These are phyloP conservation scores for Monopterus albus DNA, from an alignment of 2,113 vertebrate species.

Conservation along the genomic window DNA sequence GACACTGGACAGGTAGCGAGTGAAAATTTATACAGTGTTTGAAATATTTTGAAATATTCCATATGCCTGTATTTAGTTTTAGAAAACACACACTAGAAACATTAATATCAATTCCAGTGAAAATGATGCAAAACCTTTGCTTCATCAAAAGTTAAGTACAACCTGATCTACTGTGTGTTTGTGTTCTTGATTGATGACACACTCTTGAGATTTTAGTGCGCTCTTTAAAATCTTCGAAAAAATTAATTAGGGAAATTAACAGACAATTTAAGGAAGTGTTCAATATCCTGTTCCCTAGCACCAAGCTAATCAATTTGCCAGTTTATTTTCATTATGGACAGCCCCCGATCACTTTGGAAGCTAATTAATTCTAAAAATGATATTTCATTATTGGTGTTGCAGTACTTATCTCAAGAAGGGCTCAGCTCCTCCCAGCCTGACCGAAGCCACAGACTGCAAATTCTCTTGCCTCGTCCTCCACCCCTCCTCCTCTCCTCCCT, in stretches of 20 bases:
- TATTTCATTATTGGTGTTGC: slow-evolving; percentile 78
- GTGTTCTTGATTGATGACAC: not conserved
- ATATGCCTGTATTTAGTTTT: not conserved
- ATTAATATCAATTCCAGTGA: not conserved
- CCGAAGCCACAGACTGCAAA: slow-evolving; percentile 63
- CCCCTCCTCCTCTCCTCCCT: slow-evolving; percentile 82
- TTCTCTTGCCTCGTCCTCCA: slow-evolving; percentile 53
- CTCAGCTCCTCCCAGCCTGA: slow-evolving; percentile 68
- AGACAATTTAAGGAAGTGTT: slow-evolving; percentile 67
- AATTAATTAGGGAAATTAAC: slow-evolving; percentile 72
- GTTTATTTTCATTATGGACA: slow-evolving; percentile 78
- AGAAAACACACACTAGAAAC: too few relatives aligned
- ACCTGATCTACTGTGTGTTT: not conserved
- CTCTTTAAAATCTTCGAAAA: slow-evolving; percentile 24
- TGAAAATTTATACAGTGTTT: not conserved
- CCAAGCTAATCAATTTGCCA: slow-evolving; percentile 73
- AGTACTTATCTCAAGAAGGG: slow-evolving; percentile 40
- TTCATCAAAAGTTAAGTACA: not conserved
- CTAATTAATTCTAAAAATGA: slow-evolving; percentile 79
- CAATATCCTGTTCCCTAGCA: slow-evolving; percentile 63
- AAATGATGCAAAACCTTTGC: not conserved
- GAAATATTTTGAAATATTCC: slow-evolving; percentile 40
- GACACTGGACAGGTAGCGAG: not conserved
- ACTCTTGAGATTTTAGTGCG: slow-evolving; percentile 9
- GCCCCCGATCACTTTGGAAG: slow-evolving; percentile 57